Evolutionary conservation across 2,888 invertebrate species (phyloP), one percentile per base, ranked within the genome.

Genomic region (Sepiola atlantica): DNA sequence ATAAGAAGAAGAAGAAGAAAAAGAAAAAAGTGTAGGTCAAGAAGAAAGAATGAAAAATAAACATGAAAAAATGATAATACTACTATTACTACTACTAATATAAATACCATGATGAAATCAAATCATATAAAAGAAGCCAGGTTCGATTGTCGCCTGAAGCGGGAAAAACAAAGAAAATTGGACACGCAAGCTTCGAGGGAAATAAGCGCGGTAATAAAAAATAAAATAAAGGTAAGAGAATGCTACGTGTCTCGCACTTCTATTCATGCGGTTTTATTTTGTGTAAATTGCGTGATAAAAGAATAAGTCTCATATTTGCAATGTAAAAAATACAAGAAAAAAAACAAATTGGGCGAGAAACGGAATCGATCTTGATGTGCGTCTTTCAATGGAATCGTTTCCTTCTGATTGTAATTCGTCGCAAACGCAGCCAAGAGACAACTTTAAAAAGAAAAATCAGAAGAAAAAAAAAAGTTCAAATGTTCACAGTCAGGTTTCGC

Each of bases 241-340:
- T 16, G 20, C 28, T 61, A 28, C n/a, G 32, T n/a, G 77, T n/a
- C 77, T n/a, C 77, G n/a, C n/a, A 14, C 77, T n/a, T 77, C 77
- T n/a, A 77, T 77, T 77, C n/a, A 77, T 28, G 77, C n/a, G 77
- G n/a, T 77, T 77, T n/a, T 77, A n/a, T 77, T 77, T 77, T 77
- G n/a, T 12, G n/a, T 18, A 77, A 77, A 77, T 77, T 77, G 77
- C n/a, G 18, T 16, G n/a, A 77, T n/a, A 77, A 77, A 45, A 77
- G 77, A 77, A 77, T 77, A 77, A n/a, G 77, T 77, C n/a, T 45
- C n/a, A n/a, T n/a, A 77, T 77, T 77, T 77, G 77, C n/a, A n/a
- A 32, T 77, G 18, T 77, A 77, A 77, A 45, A 77, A 77, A 77
- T 77, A 77, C 32, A 77, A n/a, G 8, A 45, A 45, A 45, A 45